A percentile compares a stretch with the other conserved stretches of the same genome.
phyloP scores from a whole-genome alignment of 2,888 invertebrate species.

The Melanotus villosus region DNA sequence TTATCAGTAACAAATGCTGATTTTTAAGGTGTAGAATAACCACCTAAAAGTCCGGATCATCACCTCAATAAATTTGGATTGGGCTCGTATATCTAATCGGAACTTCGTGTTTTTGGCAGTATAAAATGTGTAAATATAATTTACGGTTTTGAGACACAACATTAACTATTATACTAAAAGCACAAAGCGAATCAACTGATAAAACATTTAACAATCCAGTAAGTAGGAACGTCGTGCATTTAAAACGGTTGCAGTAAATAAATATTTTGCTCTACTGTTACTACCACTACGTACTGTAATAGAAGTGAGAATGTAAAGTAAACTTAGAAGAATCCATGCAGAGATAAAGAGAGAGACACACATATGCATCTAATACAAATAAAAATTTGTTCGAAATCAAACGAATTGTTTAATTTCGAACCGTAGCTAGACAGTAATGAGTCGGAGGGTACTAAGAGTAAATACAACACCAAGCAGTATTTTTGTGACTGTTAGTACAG shows the following conservation, averaged over 20 bases:
- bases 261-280: neutral
- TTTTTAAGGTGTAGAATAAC: no score
- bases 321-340: neutral
- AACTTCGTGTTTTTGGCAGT: no score
- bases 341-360: slow-evolving; percentile 26
- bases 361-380: slow-evolving; percentile 28
- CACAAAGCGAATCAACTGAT: no score
- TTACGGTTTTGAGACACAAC: no score
- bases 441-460: slow-evolving; percentile 7
- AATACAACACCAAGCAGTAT: slow-evolving; percentile 43
- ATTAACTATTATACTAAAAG: no score
- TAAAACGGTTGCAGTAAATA: slow-evolving; percentile 1
- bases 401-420: slow-evolving; percentile 28
- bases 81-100: no score
- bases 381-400: slow-evolving; percentile 19
- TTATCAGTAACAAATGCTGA: no score
- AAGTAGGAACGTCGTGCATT: no score
- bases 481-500: slow-evolving; percentile 58
- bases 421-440: slow-evolving; percentile 9
- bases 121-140: no score
- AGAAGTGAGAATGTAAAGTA: neutral
- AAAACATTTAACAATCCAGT: no score
- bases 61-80: no score
- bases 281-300: neutral
- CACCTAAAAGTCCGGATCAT: no score